Evolutionary conservation across 2,797 vertebrate species (phyloP).

Genomic region (Meda fulgida): DNA sequence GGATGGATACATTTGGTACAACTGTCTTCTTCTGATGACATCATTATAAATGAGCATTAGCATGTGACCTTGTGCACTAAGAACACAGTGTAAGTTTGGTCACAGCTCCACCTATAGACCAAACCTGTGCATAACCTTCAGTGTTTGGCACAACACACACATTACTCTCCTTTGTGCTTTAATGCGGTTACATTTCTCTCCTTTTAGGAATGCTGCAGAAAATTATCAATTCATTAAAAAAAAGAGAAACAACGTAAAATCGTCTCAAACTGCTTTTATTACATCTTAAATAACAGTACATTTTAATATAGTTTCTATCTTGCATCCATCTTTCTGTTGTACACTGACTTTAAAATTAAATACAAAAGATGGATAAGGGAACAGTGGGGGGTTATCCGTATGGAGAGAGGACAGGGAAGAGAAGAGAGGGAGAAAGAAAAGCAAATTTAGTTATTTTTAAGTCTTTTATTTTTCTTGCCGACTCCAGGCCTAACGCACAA

Average conservation of each 20-base stretch:
- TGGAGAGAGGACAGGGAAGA: conserved; percentile 81
- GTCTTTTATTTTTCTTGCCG: conserved; percentile 82
- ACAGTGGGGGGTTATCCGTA: conserved; percentile 84
- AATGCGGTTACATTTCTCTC: not conserved
- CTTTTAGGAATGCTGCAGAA: not conserved
- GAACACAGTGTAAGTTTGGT: not conserved
- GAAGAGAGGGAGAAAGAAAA: conserved; percentile 75
- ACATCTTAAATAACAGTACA: conserved; percentile 99
- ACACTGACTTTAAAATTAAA: conserved; percentile 99
- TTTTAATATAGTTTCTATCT: conserved; percentile 99
- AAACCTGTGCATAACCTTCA: not conserved
- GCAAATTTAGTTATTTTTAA: conserved; percentile 79
- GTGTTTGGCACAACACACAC: not conserved
- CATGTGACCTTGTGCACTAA: not conserved
- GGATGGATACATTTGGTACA: no score
- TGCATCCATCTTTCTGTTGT: conserved; percentile 99
- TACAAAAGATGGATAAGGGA: conserved; percentile 97
- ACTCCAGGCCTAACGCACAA: conserved; percentile 95
- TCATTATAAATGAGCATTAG: not conserved
- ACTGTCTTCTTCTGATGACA: no score
- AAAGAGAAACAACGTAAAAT: conserved; percentile 56
- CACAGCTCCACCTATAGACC: not conserved
- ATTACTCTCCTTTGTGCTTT: no score
- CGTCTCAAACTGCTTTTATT: conserved; percentile 99
- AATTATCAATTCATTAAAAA: not conserved